Conservation (phyloP, 92 coral and sea anemone species). For the Zoanthus solanderi region DNA sequence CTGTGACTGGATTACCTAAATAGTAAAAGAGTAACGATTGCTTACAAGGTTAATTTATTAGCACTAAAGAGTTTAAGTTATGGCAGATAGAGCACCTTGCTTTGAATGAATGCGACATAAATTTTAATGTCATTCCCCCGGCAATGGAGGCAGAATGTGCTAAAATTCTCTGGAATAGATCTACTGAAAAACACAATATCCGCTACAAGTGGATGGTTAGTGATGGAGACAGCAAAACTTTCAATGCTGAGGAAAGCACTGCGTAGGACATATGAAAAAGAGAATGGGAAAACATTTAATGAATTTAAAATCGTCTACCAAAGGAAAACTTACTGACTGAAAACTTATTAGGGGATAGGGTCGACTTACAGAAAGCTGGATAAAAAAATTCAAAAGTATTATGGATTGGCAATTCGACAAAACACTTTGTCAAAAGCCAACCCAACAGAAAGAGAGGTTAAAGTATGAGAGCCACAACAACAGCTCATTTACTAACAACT, state of each 20-base stretch:
- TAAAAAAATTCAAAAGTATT: slow-evolving; percentile 34
- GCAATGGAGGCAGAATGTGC: slow-evolving; percentile 75
- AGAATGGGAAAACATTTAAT: slow-evolving; percentile 65
- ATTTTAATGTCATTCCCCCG: slow-evolving; percentile 55
- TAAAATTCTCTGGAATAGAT: slow-evolving; percentile 1
- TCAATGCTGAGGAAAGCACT: slow-evolving; percentile 9
- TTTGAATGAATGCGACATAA: slow-evolving; percentile 22
- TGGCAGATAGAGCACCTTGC: slow-evolving; percentile 27
- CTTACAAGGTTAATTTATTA: background rate
- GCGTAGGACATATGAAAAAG: slow-evolving; percentile 67
- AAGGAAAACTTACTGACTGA: slow-evolving; percentile 63
- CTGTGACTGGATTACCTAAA: slow-evolving; percentile 41
- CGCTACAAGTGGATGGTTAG: too few relatives aligned
- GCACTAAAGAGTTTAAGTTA: background rate
- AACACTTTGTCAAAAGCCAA: slow-evolving; percentile 52
- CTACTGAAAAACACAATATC: too few relatives aligned
- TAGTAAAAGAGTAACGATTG: background rate
- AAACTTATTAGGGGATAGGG: slow-evolving; percentile 64
- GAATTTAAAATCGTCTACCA: slow-evolving; percentile 59
- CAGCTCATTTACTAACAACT: too few relatives aligned
- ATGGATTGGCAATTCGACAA: slow-evolving; percentile 54
- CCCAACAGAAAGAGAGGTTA: slow-evolving; percentile 51
- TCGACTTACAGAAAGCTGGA: slow-evolving; percentile 48
- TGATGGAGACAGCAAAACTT: too few relatives aligned
- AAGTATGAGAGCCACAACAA: background rate